A percentile compares a stretch with the other conserved stretches of the same genome.
Evolutionary conservation across 2,797 vertebrate genomes (phyloP).

Genomic region (Amphiprion clarkii): DNA sequence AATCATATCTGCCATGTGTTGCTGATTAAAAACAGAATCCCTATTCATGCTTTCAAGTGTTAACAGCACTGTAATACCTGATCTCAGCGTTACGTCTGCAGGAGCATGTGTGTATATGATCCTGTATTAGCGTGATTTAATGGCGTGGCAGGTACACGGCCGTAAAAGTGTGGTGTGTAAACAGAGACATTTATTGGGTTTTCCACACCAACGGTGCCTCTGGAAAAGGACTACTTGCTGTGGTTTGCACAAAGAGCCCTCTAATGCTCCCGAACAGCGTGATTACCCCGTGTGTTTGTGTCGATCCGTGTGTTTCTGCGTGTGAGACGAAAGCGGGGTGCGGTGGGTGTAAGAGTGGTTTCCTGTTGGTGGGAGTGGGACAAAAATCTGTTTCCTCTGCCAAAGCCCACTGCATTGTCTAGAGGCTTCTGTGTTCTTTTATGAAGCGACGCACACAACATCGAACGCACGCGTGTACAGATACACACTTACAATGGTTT

Average conservation of each 20-base stretch:
- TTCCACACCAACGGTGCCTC: slow-evolving; percentile 48
- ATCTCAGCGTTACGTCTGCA: slow-evolving; percentile 4
- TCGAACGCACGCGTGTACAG: slow-evolving; percentile 11
- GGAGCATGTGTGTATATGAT: not conserved
- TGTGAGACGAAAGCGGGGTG: slow-evolving; percentile 70
- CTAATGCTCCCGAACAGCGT: slow-evolving; percentile 54
- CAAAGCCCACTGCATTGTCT: slow-evolving; percentile 80
- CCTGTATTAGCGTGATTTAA: slow-evolving; percentile 27
- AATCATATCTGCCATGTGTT: slow-evolving; percentile 28
- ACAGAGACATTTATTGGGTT: slow-evolving; percentile 61
- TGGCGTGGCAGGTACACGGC: slow-evolving; percentile 45
- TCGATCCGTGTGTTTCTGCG: slow-evolving; percentile 27
- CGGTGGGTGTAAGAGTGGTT: slow-evolving; percentile 76
- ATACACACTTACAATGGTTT: slow-evolving; percentile 61
- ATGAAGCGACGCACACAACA: slow-evolving; percentile 59
- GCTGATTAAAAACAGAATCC: slow-evolving; percentile 62
- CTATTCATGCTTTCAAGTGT: slow-evolving; percentile 30
- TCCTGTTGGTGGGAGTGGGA: slow-evolving; percentile 87
- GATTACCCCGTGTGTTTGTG: slow-evolving; percentile 55
- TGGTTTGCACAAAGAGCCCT: slow-evolving; percentile 61
- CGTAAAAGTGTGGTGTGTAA: slow-evolving; percentile 45
- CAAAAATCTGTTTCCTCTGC: slow-evolving; percentile 84
- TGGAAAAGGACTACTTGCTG: slow-evolving; percentile 54
- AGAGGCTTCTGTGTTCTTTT: slow-evolving; percentile 74
- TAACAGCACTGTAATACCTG: slow-evolving; percentile 36